Conservation (phyloP, 2,888 invertebrate species). For the Orthosia gothica region DNA sequence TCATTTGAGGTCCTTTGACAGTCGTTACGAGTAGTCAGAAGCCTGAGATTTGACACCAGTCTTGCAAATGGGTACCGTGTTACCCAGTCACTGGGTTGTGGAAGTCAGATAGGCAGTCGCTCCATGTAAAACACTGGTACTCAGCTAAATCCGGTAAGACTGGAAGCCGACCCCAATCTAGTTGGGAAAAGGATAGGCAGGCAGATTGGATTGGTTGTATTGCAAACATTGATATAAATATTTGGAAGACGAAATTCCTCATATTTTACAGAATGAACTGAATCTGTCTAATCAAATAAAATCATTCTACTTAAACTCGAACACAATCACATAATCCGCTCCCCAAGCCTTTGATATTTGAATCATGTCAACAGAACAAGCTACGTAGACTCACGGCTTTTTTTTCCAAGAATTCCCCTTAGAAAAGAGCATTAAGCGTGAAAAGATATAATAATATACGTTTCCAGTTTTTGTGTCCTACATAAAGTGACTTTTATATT, state of each 20-base stretch:
- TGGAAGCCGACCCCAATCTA: too few relatives aligned
- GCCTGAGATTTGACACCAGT: too few relatives aligned
- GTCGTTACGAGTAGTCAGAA: too few relatives aligned
- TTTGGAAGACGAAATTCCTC: background rate
- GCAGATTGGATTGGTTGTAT: too few relatives aligned
- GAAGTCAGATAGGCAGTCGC: too few relatives aligned
- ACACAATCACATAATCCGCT: conserved; percentile 18
- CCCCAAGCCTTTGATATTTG: conserved; percentile 12
- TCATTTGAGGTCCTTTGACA: too few relatives aligned
- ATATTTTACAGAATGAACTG: background rate
- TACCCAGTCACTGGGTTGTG: too few relatives aligned
- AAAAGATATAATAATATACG: conserved; percentile 37
- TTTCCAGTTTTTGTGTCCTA: conserved; percentile 42
- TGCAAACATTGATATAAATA: background rate
- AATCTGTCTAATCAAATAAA: background rate
- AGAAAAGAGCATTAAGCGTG: conserved; percentile 29
- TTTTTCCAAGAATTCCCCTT: conserved; percentile 30
- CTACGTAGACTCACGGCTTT: conserved; percentile 27
- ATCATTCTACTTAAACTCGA: conserved; percentile 17
- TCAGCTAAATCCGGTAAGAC: too few relatives aligned
- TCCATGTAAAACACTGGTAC: too few relatives aligned
- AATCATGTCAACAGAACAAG: conserved; percentile 30
- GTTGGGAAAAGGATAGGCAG: too few relatives aligned
- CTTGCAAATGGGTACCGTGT: too few relatives aligned
- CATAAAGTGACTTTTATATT: conserved; percentile 34